These are phyloP conservation scores for Ceyx margarethae DNA, from an alignment of 2,113 vertebrate genomes.

Conservation along the genomic window DNA sequence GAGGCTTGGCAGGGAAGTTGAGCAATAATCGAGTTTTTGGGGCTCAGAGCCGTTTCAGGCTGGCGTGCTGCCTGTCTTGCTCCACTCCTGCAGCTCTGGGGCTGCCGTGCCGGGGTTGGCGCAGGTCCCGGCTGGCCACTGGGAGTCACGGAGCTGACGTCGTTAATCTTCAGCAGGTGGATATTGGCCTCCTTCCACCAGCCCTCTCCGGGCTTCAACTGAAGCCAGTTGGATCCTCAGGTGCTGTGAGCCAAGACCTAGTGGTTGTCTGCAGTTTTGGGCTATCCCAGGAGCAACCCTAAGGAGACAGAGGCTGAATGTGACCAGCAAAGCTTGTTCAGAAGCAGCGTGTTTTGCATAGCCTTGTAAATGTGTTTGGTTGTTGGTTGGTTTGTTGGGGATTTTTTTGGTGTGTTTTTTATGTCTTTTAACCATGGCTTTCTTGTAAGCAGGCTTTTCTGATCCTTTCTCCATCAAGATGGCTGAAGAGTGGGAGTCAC, in stretches of 20 bases:
- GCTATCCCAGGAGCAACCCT: fast-evolving
- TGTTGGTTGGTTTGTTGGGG: no score
- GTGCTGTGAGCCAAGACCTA: not conserved
- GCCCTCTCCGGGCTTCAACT: not conserved
- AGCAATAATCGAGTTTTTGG: constrained; percentile 71
- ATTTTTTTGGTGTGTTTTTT: no score
- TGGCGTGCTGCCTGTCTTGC: constrained; percentile 25
- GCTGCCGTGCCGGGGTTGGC: fast-evolving
- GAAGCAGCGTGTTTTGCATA: not conserved
- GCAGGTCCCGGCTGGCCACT: fast-evolving
- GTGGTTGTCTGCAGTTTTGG: not conserved
- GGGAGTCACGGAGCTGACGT: fast-evolving
- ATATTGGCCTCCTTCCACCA: not conserved
- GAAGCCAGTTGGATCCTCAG: not conserved
- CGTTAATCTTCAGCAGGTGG: fast-evolving
- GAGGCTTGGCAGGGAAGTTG: constrained; percentile 72
- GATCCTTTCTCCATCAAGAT: not conserved
- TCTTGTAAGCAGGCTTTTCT: not conserved
- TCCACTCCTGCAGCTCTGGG: not conserved
- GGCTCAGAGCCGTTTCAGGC: constrained; percentile 40
- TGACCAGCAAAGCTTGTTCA: not conserved
- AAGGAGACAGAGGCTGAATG: not conserved
- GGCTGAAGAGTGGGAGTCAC: not conserved
- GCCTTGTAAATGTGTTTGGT: not conserved
- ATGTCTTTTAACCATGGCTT: not conserved